Percentiles rank a stretch among this genome's conserved stretches.
Conservation (phyloP, 2,888 invertebrate genomes). For the Prosopocoilus inquinatus region DNA sequence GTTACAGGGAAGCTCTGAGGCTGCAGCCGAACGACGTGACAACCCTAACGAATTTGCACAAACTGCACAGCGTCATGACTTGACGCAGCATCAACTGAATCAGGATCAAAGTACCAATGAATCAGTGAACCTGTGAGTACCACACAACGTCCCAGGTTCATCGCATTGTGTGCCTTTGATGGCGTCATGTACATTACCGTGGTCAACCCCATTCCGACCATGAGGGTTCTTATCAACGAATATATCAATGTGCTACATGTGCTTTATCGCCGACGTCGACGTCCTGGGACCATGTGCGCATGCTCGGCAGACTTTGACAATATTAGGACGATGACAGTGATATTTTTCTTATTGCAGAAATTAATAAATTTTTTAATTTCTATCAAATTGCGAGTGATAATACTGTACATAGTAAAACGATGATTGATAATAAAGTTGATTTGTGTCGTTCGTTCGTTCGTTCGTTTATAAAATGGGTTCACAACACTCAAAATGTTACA, state of each 20-base stretch:
- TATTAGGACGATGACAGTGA: slow-evolving; percentile 49
- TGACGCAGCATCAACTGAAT: slow-evolving; percentile 45
- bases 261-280: slow-evolving; percentile 34
- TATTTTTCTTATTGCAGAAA: slow-evolving; percentile 39
- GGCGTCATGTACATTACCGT: slow-evolving; percentile 19
- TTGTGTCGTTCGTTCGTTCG: slow-evolving; percentile 5
- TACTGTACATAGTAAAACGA: slow-evolving; percentile 12
- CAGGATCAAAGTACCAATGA: slow-evolving; percentile 1
- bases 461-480: too few relatives aligned
- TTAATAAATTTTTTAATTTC: slow-evolving; percentile 17
- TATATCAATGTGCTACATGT: slow-evolving; percentile 31
- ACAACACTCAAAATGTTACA: slow-evolving; percentile 21
- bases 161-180: slow-evolving; percentile 15
- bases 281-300: slow-evolving; percentile 38
- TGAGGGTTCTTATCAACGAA: slow-evolving; percentile 37
- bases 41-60: slow-evolving; percentile 85
- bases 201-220: slow-evolving; percentile 23
- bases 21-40: slow-evolving; percentile 87
- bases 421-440: slow-evolving; percentile 1
- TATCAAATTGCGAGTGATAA: slow-evolving; percentile 32
- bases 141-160: slow-evolving; percentile 7
- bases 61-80: slow-evolving; percentile 60
- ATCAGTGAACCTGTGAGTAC: background rate
- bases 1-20: slow-evolving; percentile 81
- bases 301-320: slow-evolving; percentile 40